phyloP scores from a whole-genome alignment of 92 coral and sea anemone species.

The Porites evermanni region DNA sequence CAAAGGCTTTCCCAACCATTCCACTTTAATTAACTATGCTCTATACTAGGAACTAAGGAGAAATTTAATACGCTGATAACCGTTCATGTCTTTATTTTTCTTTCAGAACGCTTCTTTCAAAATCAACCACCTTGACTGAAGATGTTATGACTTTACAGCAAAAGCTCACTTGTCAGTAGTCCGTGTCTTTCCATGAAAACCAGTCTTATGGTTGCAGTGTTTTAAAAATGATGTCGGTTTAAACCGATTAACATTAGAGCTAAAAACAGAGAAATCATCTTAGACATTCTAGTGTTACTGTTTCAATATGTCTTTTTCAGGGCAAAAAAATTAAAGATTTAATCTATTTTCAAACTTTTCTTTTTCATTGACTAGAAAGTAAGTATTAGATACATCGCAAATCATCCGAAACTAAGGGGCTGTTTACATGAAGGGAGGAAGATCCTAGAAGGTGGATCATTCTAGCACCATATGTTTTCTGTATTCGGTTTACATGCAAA shows the following conservation, averaged over 20 bases:
- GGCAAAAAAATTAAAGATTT: not conserved
- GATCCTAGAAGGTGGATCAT: no score
- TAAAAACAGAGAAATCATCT: not conserved
- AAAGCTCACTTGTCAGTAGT: not conserved
- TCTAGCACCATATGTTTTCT: no score
- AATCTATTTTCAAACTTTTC: not conserved
- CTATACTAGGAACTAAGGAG: not conserved
- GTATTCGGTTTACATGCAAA: no score
- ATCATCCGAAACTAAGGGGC: no score
- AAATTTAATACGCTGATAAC: not conserved
- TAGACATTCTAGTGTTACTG: not conserved
- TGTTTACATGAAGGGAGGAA: no score
- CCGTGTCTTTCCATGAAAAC: not conserved
- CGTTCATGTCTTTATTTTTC: not conserved
- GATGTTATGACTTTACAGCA: constrained; percentile 7
- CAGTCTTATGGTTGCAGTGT: not conserved
- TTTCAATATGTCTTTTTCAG: not conserved
- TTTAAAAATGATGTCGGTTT: not conserved
- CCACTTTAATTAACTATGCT: no score
- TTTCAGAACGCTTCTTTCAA: constrained; percentile 25
- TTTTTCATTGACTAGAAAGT: not conserved
- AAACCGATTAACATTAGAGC: not conserved
- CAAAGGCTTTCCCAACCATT: no score
- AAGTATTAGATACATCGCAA: no score
- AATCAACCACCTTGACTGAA: not conserved